Evolutionary conservation across 2,888 invertebrate species (phyloP).

Genomic region (Drosophila anomalipes): DNA sequence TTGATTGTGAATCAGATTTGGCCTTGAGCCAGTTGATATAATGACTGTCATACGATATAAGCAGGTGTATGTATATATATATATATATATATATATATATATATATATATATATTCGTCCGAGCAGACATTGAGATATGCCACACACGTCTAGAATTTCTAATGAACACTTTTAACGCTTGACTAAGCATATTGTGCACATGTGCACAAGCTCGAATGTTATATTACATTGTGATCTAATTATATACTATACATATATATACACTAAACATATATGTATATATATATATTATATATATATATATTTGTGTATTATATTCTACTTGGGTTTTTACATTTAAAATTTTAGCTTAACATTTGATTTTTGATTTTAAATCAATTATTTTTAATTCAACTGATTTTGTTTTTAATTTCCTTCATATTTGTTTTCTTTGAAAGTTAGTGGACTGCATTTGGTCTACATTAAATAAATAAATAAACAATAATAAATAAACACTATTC

Average conservation of each 20-base stretch:
- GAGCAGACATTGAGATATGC: neutral
- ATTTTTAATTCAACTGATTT: neutral
- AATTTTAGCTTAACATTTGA: neutral
- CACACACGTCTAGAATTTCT: constrained; percentile 22
- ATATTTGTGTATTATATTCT: neutral
- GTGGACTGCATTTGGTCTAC: neutral
- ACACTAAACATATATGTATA: neutral
- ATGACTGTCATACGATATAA: constrained; percentile 40
- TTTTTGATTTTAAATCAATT: neutral
- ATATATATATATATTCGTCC: neutral
- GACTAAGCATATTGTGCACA: constrained; percentile 12
- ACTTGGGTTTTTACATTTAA: neutral
- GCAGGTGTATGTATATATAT: neutral
- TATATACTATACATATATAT: neutral
- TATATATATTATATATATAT: neutral
- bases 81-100: neutral
- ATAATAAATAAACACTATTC: neutral
- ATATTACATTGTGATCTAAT: neutral
- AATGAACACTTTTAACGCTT: constrained; percentile 11
- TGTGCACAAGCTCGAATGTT: neutral
- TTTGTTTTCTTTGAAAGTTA: neutral
- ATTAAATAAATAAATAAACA: neutral
- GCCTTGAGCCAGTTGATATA: constrained; percentile 50
- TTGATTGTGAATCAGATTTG: constrained; percentile 2
- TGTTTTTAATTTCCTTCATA: neutral